Conservation (phyloP, 2,888 invertebrate genomes). For the Pristionchus mayeri region DNA sequence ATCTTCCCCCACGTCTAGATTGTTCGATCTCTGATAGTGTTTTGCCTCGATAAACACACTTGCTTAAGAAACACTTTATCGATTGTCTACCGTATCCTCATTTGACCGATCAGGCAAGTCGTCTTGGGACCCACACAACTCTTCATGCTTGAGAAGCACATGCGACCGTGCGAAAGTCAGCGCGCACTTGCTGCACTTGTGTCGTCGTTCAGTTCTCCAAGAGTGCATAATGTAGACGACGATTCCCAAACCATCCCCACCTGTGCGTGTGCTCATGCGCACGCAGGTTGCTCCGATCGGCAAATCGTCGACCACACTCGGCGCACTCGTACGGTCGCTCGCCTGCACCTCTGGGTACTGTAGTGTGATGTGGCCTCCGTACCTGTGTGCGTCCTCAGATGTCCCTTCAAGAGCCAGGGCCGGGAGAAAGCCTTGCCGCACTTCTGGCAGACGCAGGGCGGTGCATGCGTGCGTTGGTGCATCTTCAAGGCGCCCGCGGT, state of each 20-base stretch:
- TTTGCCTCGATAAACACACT: neutral
- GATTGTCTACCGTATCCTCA: conserved; percentile 5
- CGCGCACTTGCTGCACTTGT: conserved; percentile 50
- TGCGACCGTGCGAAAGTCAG: conserved; percentile 59
- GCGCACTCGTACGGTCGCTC: conserved; percentile 64
- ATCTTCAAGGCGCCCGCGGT: conserved; percentile 64
- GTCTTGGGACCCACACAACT: conserved; percentile 16
- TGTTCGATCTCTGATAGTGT: neutral
- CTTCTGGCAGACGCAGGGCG: conserved; percentile 60
- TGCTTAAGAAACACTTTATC: neutral
- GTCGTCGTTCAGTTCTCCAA: conserved; percentile 26
- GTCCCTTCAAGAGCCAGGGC: conserved; percentile 67
- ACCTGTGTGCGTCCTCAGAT: conserved; percentile 65
- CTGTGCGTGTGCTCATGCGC: conserved; percentile 65
- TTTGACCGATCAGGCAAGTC: neutral
- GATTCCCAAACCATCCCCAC: conserved; percentile 1
- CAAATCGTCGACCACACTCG: conserved; percentile 61
- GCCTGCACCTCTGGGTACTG: conserved; percentile 51
- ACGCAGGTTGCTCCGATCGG: conserved; percentile 63
- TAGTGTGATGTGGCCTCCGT: neutral
- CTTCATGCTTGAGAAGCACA: conserved; percentile 57
- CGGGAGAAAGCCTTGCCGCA: conserved; percentile 64
- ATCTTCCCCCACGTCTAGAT: neutral
- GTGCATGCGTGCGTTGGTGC: conserved; percentile 65
- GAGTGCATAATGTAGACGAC: neutral